Conservation (phyloP, 2,888 invertebrate genomes). For the Deladenus siricidicola region DNA sequence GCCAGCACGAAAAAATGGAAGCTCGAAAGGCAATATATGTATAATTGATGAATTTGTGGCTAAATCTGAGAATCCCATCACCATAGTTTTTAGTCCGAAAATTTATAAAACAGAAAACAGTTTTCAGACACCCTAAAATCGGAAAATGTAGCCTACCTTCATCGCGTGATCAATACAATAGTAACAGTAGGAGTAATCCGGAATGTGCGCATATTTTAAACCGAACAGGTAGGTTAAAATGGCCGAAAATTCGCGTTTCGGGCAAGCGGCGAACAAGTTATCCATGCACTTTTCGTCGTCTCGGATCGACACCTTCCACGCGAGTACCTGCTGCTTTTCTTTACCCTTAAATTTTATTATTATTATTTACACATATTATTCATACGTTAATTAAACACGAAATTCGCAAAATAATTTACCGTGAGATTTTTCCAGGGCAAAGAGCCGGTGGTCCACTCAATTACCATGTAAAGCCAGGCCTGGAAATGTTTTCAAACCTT, state of each 20-base stretch:
- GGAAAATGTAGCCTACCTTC: background rate
- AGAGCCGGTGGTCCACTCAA: slow-evolving; percentile 39
- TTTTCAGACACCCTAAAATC: too few species aligned
- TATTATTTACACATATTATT: too few species aligned
- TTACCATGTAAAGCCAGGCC: slow-evolving; percentile 44
- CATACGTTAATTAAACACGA: too few species aligned
- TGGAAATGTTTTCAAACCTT: background rate
- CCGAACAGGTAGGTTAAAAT: background rate
- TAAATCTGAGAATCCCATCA: too few species aligned
- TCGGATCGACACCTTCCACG: background rate
- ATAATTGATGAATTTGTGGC: too few species aligned
- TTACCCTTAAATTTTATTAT: background rate
- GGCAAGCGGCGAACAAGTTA: background rate
- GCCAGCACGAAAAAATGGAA: background rate
- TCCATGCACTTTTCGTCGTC: background rate
- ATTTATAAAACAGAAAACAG: too few species aligned
- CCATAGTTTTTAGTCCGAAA: too few species aligned
- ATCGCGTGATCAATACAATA: background rate
- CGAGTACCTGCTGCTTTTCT: background rate
- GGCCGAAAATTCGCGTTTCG: background rate
- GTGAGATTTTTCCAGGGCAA: slow-evolving; percentile 39
- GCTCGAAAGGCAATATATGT: too few species aligned
- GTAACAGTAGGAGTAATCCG: background rate
- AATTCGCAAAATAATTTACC: slow-evolving; percentile 6
- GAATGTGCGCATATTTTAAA: background rate